Evolutionary conservation across 2,888 invertebrate species (phyloP).

Genomic region (Trisateles emortualis): DNA sequence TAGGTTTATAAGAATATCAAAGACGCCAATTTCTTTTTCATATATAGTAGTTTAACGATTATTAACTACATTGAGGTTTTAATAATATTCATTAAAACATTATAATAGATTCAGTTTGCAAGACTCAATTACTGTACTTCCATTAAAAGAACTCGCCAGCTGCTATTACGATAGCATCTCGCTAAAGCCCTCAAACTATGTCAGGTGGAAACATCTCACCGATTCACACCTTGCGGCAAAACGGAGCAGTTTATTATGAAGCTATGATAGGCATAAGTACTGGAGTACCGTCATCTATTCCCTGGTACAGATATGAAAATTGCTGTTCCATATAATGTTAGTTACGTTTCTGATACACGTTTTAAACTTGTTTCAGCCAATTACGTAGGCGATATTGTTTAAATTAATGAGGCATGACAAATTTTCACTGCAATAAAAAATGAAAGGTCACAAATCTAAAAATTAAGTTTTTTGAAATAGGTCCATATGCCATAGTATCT

Average conservation of each 20-base stretch:
- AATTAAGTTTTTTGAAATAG: too few species aligned
- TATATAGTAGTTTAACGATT: not conserved
- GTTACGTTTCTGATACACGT: not conserved
- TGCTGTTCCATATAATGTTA: not conserved
- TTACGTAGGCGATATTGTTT: too few species aligned
- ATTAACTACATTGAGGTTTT: too few species aligned
- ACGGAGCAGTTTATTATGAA: conserved; percentile 9
- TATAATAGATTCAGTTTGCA: not conserved
- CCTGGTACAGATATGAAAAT: not conserved
- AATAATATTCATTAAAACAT: not conserved
- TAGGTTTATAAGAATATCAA: too few species aligned
- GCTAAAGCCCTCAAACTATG: conserved; percentile 38
- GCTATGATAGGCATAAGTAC: not conserved
- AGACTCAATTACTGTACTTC: conserved; percentile 3
- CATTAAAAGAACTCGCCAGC: conserved; percentile 25
- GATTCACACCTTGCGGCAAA: conserved; percentile 11
- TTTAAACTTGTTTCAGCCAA: not conserved
- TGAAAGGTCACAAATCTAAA: too few species aligned
- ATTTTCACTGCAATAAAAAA: too few species aligned
- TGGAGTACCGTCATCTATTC: not conserved
- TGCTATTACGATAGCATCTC: conserved; percentile 22
- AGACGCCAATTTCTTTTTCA: too few species aligned
- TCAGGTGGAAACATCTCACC: conserved; percentile 29
- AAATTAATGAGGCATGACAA: too few species aligned
- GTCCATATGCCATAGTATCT: too few species aligned